These are phyloP conservation scores for Anguilla rostrata DNA, from an alignment of 2,113 vertebrate genomes.

Conservation along the genomic window DNA sequence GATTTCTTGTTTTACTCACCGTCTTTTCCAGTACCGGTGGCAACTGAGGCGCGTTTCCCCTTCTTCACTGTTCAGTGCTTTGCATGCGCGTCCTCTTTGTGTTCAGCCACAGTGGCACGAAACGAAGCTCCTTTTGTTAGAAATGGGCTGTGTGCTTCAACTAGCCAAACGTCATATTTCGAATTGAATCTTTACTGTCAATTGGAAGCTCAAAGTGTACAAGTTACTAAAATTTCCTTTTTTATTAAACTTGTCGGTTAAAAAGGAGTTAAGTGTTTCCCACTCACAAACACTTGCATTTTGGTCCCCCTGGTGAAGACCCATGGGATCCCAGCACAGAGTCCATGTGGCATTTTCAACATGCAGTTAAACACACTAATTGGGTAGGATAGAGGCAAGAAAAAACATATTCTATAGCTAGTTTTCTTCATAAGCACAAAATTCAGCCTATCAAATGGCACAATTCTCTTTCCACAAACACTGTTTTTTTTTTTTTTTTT, in stretches of 20 bases:
- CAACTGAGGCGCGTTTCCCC: no score
- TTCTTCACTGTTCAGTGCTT: no score
- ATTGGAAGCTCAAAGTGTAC: background rate
- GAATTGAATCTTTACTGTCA: background rate
- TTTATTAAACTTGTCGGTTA: constrained; percentile 1
- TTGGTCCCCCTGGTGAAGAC: background rate
- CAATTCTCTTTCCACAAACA: background rate
- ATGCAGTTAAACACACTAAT: background rate
- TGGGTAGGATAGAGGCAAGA: background rate
- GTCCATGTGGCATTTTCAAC: background rate
- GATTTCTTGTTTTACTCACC: no score
- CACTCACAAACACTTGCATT: background rate
- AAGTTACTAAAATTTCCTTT: background rate
- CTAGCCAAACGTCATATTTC: background rate
- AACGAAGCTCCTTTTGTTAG: no score
- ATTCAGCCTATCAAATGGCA: background rate
- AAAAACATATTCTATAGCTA: background rate
- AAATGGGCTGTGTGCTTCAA: no score
- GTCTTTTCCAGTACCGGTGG: no score
- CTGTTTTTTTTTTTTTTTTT: background rate
- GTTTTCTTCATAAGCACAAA: background rate
- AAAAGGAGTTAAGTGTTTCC: constrained; percentile 1
- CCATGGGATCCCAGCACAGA: background rate
- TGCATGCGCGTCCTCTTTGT: background rate
- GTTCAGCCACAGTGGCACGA: background rate